Conservation (phyloP, 2,113 vertebrate species). For the Odobenus rosmarus region DNA sequence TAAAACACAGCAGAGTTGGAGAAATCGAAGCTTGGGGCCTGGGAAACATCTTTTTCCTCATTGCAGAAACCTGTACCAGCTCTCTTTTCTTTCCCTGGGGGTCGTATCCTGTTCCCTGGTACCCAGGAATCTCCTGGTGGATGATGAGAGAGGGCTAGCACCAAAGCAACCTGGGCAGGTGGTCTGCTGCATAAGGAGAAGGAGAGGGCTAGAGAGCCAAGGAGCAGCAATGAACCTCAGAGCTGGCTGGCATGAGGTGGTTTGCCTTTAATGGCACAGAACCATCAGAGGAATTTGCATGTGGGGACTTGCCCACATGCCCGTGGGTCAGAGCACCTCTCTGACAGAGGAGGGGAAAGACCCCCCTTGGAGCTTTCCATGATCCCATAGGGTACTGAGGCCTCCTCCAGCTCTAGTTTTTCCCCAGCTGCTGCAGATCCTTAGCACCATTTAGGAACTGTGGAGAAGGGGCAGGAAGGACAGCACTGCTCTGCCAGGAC, state of each 20-base stretch:
- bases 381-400: background rate
- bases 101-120: background rate
- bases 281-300: background rate
- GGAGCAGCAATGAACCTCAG: background rate
- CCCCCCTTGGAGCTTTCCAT: background rate
- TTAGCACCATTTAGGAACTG: conserved; percentile 70
- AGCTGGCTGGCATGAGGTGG: conserved; percentile 10
- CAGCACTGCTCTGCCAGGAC: background rate
- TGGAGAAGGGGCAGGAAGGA: background rate
- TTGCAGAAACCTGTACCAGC: background rate
- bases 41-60: background rate
- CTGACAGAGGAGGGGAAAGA: background rate
- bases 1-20: background rate
- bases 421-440: conserved; percentile 22
- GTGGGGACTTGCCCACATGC: background rate
- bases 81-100: background rate
- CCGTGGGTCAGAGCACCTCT: background rate
- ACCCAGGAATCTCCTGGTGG: background rate
- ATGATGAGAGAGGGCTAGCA: conserved; percentile 49
- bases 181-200: background rate
- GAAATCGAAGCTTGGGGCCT: background rate
- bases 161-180: conserved; percentile 38
- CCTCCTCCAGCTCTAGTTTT: background rate
- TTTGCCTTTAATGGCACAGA: background rate
- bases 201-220: background rate